Percentiles rank a stretch among this genome's conserved stretches.
These are phyloP conservation scores for Parazoanthus atlanticus DNA, from an alignment of 92 coral and sea anemone genomes.

Conservation along the genomic window DNA sequence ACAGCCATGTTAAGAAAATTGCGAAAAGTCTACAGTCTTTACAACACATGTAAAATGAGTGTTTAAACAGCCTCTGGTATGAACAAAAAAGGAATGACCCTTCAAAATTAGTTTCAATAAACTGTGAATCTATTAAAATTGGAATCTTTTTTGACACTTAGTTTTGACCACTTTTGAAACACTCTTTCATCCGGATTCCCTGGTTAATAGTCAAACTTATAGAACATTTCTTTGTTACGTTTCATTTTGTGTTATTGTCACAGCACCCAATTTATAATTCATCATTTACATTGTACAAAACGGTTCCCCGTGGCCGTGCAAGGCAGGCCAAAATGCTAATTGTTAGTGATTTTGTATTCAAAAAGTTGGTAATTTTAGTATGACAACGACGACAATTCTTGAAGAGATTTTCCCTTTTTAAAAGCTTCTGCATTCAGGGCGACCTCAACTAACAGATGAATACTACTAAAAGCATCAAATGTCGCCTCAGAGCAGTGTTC, in stretches of 20 bases:
- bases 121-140: constrained; percentile 26
- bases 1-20: constrained; percentile 4
- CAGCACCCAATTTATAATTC: constrained; percentile 79
- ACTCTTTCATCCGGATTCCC: neutral
- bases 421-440: constrained; percentile 96
- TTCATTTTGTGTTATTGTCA: constrained; percentile 16
- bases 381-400: constrained; percentile 87
- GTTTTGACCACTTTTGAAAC: neutral
- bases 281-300: constrained; percentile 83
- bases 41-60: constrained; percentile 12
- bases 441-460: constrained; percentile 94
- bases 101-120: constrained; percentile 26
- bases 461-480: constrained; percentile 91
- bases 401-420: constrained; percentile 82
- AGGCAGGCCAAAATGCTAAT: constrained; percentile 71
- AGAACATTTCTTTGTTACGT: constrained; percentile 20
- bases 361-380: constrained; percentile 74
- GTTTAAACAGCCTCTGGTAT: constrained; percentile 37
- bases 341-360: constrained; percentile 77
- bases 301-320: constrained; percentile 62
- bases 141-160: constrained; percentile 31
- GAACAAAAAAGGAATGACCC: constrained; percentile 18
- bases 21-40: constrained; percentile 13
- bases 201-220: neutral
- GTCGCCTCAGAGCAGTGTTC: constrained; percentile 70